A percentile compares a stretch with the other conserved stretches of the same genome.
These are phyloP conservation scores for Stenoptilia bipunctidactyla DNA, from an alignment of 2,888 invertebrate species.

Conservation along the genomic window DNA sequence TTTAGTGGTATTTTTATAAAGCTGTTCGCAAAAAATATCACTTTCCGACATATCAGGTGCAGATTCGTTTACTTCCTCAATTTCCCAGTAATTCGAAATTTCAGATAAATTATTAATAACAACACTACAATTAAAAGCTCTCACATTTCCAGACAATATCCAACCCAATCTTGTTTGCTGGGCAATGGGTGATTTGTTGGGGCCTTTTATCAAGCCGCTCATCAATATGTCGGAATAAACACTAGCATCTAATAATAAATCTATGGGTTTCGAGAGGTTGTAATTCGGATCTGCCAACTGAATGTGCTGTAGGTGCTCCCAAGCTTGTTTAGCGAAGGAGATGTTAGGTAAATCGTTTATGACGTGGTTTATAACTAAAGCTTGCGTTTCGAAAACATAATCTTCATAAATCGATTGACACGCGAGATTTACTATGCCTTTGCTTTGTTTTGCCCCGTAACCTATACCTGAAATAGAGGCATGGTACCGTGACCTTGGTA, in stretches of 20 bases:
- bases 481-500: not conserved
- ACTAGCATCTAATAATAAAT: constrained; percentile 5
- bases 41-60: not conserved
- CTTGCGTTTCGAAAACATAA: constrained; percentile 10
- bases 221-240: constrained; percentile 6
- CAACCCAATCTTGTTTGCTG: constrained; percentile 11
- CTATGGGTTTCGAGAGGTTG: constrained; percentile 4
- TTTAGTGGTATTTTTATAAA: constrained; percentile 2
- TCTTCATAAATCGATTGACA: constrained; percentile 12
- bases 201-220: constrained; percentile 9
- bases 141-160: constrained; percentile 11
- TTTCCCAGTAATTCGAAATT: constrained; percentile 5
- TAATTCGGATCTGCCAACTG: constrained; percentile 15
- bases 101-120: constrained; percentile 5
- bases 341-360: constrained; percentile 13
- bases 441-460: constrained; percentile 1
- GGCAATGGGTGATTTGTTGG: constrained; percentile 7
- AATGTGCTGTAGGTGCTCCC: constrained; percentile 12
- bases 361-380: constrained; percentile 11
- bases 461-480: constrained; percentile 3
- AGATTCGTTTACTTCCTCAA: constrained; percentile 2
- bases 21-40: constrained; percentile 2
- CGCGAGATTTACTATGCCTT: constrained; percentile 7
- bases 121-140: constrained; percentile 9
- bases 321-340: constrained; percentile 10